Conservation (phyloP, 2,888 invertebrate species). For the Anthoptus insignis region DNA sequence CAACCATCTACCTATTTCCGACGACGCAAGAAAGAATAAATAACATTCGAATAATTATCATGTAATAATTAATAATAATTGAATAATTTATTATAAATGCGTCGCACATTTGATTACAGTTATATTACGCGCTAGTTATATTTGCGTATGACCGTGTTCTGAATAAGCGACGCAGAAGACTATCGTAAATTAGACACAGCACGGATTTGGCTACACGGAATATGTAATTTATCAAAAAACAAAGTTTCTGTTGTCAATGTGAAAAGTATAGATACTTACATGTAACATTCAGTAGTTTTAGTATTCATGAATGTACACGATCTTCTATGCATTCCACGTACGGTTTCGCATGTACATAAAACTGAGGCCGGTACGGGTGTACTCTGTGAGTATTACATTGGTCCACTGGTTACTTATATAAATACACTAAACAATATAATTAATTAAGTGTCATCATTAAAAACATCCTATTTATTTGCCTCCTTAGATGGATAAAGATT, state of each 20-base stretch:
- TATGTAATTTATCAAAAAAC: background rate
- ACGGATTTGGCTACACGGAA: background rate
- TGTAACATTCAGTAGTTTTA: slow-evolving; percentile 1
- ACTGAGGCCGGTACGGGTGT: background rate
- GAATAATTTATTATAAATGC: slow-evolving; percentile 13
- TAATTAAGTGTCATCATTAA: background rate
- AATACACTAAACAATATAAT: background rate
- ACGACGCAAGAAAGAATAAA: background rate
- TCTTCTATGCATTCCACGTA: slow-evolving; percentile 8
- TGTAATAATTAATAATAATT: background rate
- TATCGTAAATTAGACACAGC: too few species aligned
- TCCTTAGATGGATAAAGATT: too few species aligned
- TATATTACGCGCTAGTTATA: slow-evolving; percentile 1
- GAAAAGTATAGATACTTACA: background rate
- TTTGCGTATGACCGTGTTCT: background rate
- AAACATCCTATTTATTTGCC: background rate
- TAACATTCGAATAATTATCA: background rate
- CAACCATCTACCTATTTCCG: too few species aligned
- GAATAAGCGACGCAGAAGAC: background rate
- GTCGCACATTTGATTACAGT: background rate
- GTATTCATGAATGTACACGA: slow-evolving; percentile 6
- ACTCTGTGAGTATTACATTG: background rate
- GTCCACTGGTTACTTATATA: background rate
- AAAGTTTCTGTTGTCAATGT: background rate
- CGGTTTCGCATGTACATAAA: background rate